phyloP scores from a whole-genome alignment of 2,888 invertebrate genomes.

The Drosophila yooni region DNA sequence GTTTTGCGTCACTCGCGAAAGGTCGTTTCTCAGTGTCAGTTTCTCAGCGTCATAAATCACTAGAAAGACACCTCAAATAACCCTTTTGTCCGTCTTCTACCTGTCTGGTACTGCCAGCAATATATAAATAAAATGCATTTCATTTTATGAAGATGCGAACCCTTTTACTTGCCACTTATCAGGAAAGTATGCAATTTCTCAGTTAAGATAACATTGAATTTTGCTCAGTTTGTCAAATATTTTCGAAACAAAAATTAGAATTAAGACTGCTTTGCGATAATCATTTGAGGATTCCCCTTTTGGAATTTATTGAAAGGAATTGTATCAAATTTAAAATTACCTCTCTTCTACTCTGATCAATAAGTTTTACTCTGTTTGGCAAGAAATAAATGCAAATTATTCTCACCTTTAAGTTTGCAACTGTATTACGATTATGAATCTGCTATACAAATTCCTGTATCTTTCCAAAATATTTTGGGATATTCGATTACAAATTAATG shows the following conservation, averaged over 20 bases:
- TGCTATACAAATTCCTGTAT: neutral
- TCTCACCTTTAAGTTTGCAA: neutral
- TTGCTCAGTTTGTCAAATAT: neutral
- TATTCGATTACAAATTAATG: neutral
- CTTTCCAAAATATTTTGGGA: neutral
- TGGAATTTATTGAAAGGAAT: neutral
- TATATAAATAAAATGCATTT: slow-evolving; percentile 10
- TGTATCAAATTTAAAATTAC: accelerated
- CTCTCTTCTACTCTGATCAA: neutral
- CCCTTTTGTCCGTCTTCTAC: slow-evolving; percentile 57
- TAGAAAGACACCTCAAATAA: slow-evolving; percentile 29
- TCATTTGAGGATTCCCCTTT: neutral
- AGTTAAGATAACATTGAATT: neutral
- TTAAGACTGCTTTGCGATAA: neutral
- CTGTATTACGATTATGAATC: neutral
- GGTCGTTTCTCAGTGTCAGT: slow-evolving; percentile 23
- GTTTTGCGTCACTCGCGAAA: slow-evolving; percentile 63
- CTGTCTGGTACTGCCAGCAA: slow-evolving; percentile 30
- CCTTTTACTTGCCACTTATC: neutral
- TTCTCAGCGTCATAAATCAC: slow-evolving; percentile 61
- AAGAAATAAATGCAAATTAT: neutral
- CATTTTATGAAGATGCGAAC: slow-evolving; percentile 16
- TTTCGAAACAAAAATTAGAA: neutral
- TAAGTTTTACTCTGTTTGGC: neutral
- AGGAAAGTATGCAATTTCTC: neutral